Evolutionary conservation across 2,113 vertebrate species (phyloP), one percentile per base, ranked within the genome.

Genomic region (Psittacula cyanocephala): DNA sequence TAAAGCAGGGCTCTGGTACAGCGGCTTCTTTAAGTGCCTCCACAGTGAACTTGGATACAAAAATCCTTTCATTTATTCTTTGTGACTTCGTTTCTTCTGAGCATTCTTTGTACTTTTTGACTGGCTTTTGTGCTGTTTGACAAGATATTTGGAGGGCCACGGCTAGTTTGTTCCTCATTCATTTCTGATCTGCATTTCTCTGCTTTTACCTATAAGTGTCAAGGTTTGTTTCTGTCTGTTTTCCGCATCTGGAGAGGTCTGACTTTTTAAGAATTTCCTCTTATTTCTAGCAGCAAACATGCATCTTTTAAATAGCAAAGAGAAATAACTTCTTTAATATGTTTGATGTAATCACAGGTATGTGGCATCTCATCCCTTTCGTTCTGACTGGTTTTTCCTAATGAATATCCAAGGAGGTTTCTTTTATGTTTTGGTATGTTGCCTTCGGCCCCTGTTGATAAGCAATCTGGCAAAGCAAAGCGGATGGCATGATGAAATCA

Each of bases 401-500:
- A 91, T 96, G 88, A 95, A 94, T 97, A 96, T 60, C 91, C 64
- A 81, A 47, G 55, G 44, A 95, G 29, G 50, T 93, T 93, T 93
- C 88, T 91, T 95, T 86, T 78, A 81, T 93, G 92, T 71, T 94
- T 95, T 60, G 88, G 90, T 96, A 91, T 94, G 90, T 94, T 96
- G 95, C 95, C 96, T 93, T 91, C 0, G 50, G 93, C 91, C 70
- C 31, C 33, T 2, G 60, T 67, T 94, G 93, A 94, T 97, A 96
- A 96, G 89, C 13, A 1, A 91, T 94, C 95, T 95, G 87, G 88
- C 89, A 95, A 86, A 82, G 93, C 71, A 59, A 22, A 96, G 91
- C 0, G 25, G 79, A 83, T 88, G 75, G 59, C 79, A 86, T 94
- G 95, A 93, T 91, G 81, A 96, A 95, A 91, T 97, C 86, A 53